Base-by-base conservation (phyloP, 53 echinoderm and acorn worm genomes). In the Paracentrotus lividus region DNA sequence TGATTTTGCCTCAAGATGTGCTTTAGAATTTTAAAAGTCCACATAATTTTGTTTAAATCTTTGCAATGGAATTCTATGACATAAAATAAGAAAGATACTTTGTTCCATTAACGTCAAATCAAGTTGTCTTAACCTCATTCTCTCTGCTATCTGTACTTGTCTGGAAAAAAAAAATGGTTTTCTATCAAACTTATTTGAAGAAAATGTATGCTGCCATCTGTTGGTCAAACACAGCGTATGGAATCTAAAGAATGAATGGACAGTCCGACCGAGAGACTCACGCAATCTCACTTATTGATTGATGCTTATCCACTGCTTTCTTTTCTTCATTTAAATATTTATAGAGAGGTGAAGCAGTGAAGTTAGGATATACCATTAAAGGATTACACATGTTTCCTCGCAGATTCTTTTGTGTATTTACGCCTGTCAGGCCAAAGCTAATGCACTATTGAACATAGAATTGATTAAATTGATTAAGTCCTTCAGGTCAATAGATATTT, bases 201-300 rank as follows among this genome's bases (percentile, higher is more conserved):
- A 26, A 81, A 45, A 81, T 4, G 81, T 45, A 81, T 81, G 81
- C 81, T 81, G 81, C 81, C 81, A 81, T 81, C 81, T 81, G 47
- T 47, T 81, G 81, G 44, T 38, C 81, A 81, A 21, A 40, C 38
- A 72, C 72, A 36, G 40, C 2, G 4, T n/a, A 1, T 8, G n/a
- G 81, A 47, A 81, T 81, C 81, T 45, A 2, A 81, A 47, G 81
- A 81, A 81, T 81, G 81, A 27, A 81, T 81, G 81, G 47, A 7
- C 81, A 10, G 26, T 47, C 81, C 81, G 3, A n/a, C 81, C 81
- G 3, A n/a, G 13, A n/a, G 40, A 43, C 27, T 26, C 47, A 24
- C 47, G 23, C 81, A 45, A 47, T 81, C 44, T 81, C 81, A 47
- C 81, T 81, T 81, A 81, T 81, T 81, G 81, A 47, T 81, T 81